A percentile compares a stretch with the other conserved stretches of the same genome.
Evolutionary conservation across 2,113 vertebrate species (phyloP).

Genomic region (Perca fluviatilis): DNA sequence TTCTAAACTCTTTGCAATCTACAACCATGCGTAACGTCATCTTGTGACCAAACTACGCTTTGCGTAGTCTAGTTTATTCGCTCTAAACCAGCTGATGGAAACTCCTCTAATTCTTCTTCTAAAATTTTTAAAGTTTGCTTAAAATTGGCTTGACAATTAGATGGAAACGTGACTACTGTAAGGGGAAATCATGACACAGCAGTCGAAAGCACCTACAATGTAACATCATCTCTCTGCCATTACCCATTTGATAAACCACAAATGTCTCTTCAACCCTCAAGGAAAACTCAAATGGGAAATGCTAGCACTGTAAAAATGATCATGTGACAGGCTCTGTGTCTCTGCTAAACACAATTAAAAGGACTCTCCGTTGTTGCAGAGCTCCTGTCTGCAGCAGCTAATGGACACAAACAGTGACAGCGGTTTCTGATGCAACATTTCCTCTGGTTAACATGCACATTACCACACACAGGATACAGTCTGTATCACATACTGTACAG

Average conservation of each 20-base stretch:
- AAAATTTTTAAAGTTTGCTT: too few relatives aligned
- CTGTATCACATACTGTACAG: background rate
- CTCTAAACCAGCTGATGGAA: too few relatives aligned
- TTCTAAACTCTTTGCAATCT: too few relatives aligned
- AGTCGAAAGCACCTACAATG: background rate
- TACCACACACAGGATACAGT: background rate
- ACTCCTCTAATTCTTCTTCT: too few relatives aligned
- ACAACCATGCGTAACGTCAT: too few relatives aligned
- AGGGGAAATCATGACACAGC: slow-evolving; percentile 18
- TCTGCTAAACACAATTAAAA: background rate
- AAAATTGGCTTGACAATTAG: too few relatives aligned
- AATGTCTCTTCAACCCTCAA: background rate
- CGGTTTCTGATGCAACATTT: background rate
- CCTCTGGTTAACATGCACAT: slow-evolving; percentile 25
- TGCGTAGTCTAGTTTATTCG: too few relatives aligned
- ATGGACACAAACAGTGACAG: slow-evolving; percentile 1
- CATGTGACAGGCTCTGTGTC: background rate
- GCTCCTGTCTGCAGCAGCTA: background rate
- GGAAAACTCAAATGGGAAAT: background rate
- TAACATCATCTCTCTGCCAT: background rate
- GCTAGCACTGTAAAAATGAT: background rate
- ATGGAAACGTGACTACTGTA: background rate
- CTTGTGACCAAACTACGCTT: too few relatives aligned
- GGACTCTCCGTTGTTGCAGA: background rate
- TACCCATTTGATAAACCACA: background rate